Conservation (phyloP, 1,140 invertebrate genomes). For the Drosophila hydei region DNA sequence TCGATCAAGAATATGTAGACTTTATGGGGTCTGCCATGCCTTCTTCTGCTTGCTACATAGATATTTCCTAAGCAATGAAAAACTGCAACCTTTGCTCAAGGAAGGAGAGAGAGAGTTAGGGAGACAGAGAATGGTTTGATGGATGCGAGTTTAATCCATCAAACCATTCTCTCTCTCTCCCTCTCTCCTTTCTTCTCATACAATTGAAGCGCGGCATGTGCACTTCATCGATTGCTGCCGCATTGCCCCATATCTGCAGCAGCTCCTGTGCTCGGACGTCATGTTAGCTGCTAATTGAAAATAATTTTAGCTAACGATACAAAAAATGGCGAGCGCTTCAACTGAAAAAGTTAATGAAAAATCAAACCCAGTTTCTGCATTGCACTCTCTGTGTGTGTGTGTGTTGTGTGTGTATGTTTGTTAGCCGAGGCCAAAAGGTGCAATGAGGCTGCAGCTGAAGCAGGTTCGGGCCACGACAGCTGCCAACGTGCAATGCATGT, state of each 20-base stretch:
- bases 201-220: too few relatives aligned
- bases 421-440: conserved; percentile 70
- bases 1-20: too few relatives aligned
- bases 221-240: not conserved
- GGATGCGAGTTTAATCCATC: too few relatives aligned
- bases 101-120: too few relatives aligned
- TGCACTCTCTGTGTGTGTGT: not conserved
- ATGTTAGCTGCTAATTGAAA: conserved; percentile 67
- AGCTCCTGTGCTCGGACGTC: conserved; percentile 21
- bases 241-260: not conserved
- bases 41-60: too few relatives aligned
- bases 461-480: conserved; percentile 27
- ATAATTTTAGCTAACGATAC: conserved; percentile 67
- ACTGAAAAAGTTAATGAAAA: conserved; percentile 70
- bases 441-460: conserved; percentile 40
- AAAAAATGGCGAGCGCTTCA: conserved; percentile 32
- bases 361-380: conserved; percentile 53
- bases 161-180: too few relatives aligned
- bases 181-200: too few relatives aligned
- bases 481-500: conserved; percentile 59
- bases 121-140: too few relatives aligned
- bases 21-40: too few relatives aligned
- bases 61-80: too few relatives aligned
- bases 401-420: conserved; percentile 9
- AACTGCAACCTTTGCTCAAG: too few relatives aligned